Percentiles rank a stretch among this genome's conserved stretches.
These are phyloP conservation scores for Drosophila arawakana DNA, from an alignment of 1,140 invertebrate genomes.

Conservation along the genomic window DNA sequence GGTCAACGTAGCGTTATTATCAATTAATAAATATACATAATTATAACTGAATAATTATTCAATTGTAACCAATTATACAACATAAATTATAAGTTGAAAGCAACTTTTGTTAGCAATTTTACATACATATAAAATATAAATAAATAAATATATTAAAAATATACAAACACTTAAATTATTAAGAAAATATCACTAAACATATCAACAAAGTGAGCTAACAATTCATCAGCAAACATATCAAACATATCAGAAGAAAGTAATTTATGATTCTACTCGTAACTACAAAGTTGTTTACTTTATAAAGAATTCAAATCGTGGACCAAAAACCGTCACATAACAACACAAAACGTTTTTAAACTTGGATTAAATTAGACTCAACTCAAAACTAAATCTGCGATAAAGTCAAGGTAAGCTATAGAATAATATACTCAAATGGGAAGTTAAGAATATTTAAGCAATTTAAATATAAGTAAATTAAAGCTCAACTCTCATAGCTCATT, in stretches of 20 bases:
- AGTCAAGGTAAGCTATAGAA: slow-evolving; percentile 1
- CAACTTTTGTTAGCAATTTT: slow-evolving; percentile 67
- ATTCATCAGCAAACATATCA: slow-evolving; percentile 15
- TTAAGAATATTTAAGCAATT: no score
- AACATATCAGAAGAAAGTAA: slow-evolving; percentile 24
- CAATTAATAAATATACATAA: slow-evolving; percentile 32
- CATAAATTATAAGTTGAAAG: slow-evolving; percentile 1
- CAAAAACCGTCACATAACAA: slow-evolving; percentile 27
- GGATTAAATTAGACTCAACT: background rate
- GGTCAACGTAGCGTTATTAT: slow-evolving; percentile 58
- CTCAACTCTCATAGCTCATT: no score
- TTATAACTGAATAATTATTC: slow-evolving; percentile 25
- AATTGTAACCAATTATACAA: slow-evolving; percentile 31
- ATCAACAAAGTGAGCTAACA: slow-evolving; percentile 12
- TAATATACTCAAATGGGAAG: no score
- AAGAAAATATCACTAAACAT: slow-evolving; percentile 29
- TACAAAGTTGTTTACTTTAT: slow-evolving; percentile 31
- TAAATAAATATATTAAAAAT: background rate
- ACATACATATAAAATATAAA: slow-evolving; percentile 24
- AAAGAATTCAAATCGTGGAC: slow-evolving; percentile 26
- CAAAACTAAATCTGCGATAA: background rate
- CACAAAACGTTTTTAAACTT: background rate
- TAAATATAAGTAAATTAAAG: no score
- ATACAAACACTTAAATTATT: slow-evolving; percentile 9
- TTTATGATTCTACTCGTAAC: slow-evolving; percentile 11